A percentile compares a stretch with the other conserved stretches of the same genome.
Conservation (phyloP, 1,140 invertebrate genomes). For the Drosophila subobscura region DNA sequence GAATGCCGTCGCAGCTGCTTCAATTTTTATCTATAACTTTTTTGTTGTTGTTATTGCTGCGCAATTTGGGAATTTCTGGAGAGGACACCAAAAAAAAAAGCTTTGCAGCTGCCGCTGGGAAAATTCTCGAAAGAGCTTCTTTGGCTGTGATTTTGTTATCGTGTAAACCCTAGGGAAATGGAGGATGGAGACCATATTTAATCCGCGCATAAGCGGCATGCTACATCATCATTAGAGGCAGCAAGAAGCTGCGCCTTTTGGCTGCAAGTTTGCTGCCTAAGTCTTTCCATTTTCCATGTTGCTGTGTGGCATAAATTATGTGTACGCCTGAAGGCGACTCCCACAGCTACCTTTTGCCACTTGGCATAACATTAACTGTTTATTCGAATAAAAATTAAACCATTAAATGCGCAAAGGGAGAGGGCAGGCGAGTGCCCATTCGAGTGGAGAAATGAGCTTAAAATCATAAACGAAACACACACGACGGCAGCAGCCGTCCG, state of each 20-base stretch:
- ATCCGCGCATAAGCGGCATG: constrained; percentile 39
- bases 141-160: constrained; percentile 41
- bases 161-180: background rate
- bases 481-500: constrained; percentile 44
- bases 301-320: constrained; percentile 34
- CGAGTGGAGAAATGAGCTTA: constrained; percentile 60
- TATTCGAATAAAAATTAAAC: constrained; percentile 81
- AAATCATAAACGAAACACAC: constrained; percentile 78
- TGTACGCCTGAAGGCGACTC: constrained; percentile 41
- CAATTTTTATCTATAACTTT: constrained; percentile 29
- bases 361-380: constrained; percentile 81
- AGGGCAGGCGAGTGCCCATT: constrained; percentile 4
- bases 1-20: constrained; percentile 21
- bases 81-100: constrained; percentile 20
- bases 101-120: constrained; percentile 30
- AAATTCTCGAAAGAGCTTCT: constrained; percentile 29
- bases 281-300: constrained; percentile 46
- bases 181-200: constrained; percentile 17
- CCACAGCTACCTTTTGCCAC: constrained; percentile 64
- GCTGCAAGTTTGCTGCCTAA: constrained; percentile 40
- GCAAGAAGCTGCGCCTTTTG: constrained; percentile 11
- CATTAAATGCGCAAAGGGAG: constrained; percentile 52
- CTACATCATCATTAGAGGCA: constrained; percentile 36
- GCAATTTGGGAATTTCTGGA: constrained; percentile 38
- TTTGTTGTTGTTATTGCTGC: constrained; percentile 29